phyloP scores from a whole-genome alignment of 2,113 vertebrate species.

The rabbit (Oryctolagus cuniculus) region mOryCun1.1 NC_091437.1:25805001-25805500 shows the following conservation, averaged over 20 bases:
- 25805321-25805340: not conserved
- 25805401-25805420: not conserved
- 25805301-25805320: conserved; percentile 40
- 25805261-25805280: not conserved
- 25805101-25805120: not conserved
- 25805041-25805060: conserved; percentile 46
- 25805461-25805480: conserved; percentile 99
- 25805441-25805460: conserved; percentile 96
- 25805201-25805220: too few relatives aligned
- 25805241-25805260: not conserved
- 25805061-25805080: conserved; percentile 1
- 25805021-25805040: conserved; percentile 38
- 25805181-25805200: not conserved
- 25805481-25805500: conserved; percentile 98
- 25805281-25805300: not conserved
- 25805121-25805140: not conserved
- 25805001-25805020: conserved; percentile 5
- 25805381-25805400: conserved; percentile 23
- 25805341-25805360: conserved; percentile 49
- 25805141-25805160: conserved; percentile 37
- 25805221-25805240: too few relatives aligned
- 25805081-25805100: conserved; percentile 47
- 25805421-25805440: conserved; percentile 96
- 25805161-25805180: conserved; percentile 48
- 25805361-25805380: conserved; percentile 11